phyloP scores from a whole-genome alignment of 2,888 invertebrate genomes.

The Coenonympha arcania region DNA sequence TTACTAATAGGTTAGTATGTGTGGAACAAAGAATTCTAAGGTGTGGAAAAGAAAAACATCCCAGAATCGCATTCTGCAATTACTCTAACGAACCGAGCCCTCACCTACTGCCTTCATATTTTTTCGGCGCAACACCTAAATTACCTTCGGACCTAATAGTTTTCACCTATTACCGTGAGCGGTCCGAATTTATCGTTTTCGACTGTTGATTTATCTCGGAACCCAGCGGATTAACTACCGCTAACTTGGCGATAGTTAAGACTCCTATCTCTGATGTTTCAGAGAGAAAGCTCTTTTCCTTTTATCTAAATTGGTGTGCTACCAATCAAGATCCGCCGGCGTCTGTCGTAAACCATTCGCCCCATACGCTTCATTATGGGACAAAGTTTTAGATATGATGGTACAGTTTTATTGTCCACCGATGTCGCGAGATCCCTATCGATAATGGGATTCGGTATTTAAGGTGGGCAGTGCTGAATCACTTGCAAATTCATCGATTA shows the following conservation, averaged over 20 bases:
- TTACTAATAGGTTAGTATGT: background rate
- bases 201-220: slow-evolving; percentile 70
- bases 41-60: slow-evolving; percentile 13
- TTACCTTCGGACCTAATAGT: slow-evolving; percentile 66
- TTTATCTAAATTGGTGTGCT: slow-evolving; percentile 75
- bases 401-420: slow-evolving; percentile 73
- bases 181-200: slow-evolving; percentile 66
- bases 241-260: slow-evolving; percentile 75
- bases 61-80: slow-evolving; percentile 23
- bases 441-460: slow-evolving; percentile 63
- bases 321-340: slow-evolving; percentile 73
- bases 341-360: slow-evolving; percentile 72
- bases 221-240: slow-evolving; percentile 70
- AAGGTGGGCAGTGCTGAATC: slow-evolving; percentile 27
- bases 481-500: background rate
- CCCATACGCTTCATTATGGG: slow-evolving; percentile 75
- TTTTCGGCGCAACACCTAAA: slow-evolving; percentile 56
- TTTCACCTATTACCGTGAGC: slow-evolving; percentile 72
- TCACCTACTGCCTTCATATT: slow-evolving; percentile 43
- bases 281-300: slow-evolving; percentile 72
- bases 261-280: slow-evolving; percentile 72
- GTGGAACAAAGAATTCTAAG: background rate
- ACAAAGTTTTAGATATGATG: slow-evolving; percentile 74
- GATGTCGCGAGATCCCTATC: slow-evolving; percentile 72
- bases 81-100: slow-evolving; percentile 26